phyloP scores from a whole-genome alignment of 2,797 vertebrate species.

The Moxostoma hubbsi region DNA sequence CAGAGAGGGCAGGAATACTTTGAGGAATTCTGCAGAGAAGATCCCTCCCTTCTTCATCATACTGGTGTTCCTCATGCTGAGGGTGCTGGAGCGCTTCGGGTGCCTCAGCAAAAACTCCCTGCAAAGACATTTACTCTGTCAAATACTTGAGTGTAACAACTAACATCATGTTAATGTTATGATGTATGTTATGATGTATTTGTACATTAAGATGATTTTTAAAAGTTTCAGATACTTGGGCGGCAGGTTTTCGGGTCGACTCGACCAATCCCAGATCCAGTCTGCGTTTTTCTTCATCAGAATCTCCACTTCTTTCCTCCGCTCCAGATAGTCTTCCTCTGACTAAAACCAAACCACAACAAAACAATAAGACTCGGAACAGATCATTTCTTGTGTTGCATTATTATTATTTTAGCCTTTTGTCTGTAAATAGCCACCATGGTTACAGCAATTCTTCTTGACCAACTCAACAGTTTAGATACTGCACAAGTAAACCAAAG shows the following conservation, averaged over 20 bases:
- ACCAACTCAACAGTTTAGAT: background rate
- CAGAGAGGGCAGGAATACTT: slow-evolving; percentile 93
- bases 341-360: slow-evolving; percentile 75
- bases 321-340: slow-evolving; percentile 93
- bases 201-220: background rate
- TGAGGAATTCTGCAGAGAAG: slow-evolving; percentile 93
- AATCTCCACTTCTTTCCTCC: slow-evolving; percentile 88
- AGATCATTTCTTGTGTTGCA: background rate
- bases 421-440: no score
- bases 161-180: background rate
- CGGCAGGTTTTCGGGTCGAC: slow-evolving; percentile 92
- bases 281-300: slow-evolving; percentile 91
- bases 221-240: slow-evolving; percentile 73
- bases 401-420: no score
- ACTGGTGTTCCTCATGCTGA: slow-evolving; percentile 95
- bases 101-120: slow-evolving; percentile 94
- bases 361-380: background rate
- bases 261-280: slow-evolving; percentile 99
- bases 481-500: no score
- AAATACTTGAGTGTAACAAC: background rate
- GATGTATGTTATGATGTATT: background rate
- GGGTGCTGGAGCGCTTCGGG: slow-evolving; percentile 83
- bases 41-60: slow-evolving; percentile 97
- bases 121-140: slow-evolving; percentile 10
- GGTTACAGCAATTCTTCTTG: background rate